Evolutionary conservation across 2,888 invertebrate genomes (phyloP).

Genomic region (Pomacea canaliculata): DNA sequence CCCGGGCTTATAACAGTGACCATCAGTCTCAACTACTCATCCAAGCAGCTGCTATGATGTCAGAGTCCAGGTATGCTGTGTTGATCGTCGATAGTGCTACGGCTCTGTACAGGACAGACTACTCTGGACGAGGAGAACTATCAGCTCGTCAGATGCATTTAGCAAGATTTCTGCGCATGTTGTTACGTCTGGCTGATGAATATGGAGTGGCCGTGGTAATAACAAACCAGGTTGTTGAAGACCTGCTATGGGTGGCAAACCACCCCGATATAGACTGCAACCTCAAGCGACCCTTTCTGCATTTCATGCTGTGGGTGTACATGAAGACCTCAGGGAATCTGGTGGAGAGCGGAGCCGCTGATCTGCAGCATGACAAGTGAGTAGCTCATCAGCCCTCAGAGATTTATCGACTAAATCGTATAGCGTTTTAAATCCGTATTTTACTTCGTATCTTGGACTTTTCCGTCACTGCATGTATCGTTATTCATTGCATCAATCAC

Average conservation of each 20-base stretch:
- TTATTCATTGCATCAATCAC: too few relatives aligned
- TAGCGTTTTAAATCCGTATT: too few relatives aligned
- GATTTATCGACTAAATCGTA: too few relatives aligned
- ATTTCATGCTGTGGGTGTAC: constrained; percentile 68
- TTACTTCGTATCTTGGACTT: too few relatives aligned
- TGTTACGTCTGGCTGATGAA: constrained; percentile 94
- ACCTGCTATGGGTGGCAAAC: constrained; percentile 66
- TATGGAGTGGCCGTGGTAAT: constrained; percentile 99
- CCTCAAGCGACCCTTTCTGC: constrained; percentile 65
- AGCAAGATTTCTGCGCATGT: constrained; percentile 90
- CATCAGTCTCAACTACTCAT: constrained; percentile 93
- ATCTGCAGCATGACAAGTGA: constrained; percentile 67
- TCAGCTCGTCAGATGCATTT: constrained; percentile 94
- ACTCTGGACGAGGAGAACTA: constrained; percentile 93
- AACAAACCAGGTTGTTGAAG: constrained; percentile 89
- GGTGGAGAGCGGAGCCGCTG: constrained; percentile 65
- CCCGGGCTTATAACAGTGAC: constrained; percentile 96
- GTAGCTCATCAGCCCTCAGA: constrained; percentile 7
- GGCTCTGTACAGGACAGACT: constrained; percentile 92
- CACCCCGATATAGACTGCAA: constrained; percentile 61
- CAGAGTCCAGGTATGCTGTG: constrained; percentile 93
- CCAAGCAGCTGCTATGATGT: constrained; percentile 98
- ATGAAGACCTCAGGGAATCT: constrained; percentile 62
- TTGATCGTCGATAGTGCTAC: constrained; percentile 98
- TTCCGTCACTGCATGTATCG: too few relatives aligned